These are phyloP conservation scores for Sapajus apella DNA, from an alignment of 2,113 vertebrate species.

Conservation along the genomic window DNA sequence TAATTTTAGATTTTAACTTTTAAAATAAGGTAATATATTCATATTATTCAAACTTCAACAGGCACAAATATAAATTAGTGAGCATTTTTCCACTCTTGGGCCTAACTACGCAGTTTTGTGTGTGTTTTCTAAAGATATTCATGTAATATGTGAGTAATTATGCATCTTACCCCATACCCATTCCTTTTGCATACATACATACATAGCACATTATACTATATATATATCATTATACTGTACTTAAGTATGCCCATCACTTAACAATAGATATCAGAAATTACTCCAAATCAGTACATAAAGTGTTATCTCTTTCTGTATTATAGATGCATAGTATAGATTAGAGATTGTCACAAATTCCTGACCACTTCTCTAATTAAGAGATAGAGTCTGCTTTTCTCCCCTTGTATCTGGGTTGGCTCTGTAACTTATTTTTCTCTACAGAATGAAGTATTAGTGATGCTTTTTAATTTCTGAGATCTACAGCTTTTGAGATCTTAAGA, in stretches of 20 bases:
- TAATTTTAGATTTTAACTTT: conserved; percentile 17
- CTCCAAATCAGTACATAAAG: neutral
- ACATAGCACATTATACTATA: neutral
- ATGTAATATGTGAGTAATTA: neutral
- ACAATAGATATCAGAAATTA: neutral
- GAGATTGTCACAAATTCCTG: neutral
- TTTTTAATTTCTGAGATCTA: neutral
- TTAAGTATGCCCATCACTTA: neutral
- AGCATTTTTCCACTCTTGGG: neutral
- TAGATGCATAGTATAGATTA: neutral
- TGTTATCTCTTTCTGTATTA: neutral
- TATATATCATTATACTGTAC: neutral
- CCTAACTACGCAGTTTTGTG: neutral
- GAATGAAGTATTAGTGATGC: neutral
- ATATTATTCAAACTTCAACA: conserved; percentile 2
- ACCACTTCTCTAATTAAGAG: neutral
- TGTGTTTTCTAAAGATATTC: neutral
- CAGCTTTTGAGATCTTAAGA: neutral
- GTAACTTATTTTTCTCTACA: neutral
- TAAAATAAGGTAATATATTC: conserved; percentile 1
- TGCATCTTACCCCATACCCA: too few species aligned
- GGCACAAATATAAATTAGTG: neutral
- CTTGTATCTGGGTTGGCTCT: neutral
- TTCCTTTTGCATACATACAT: too few species aligned
- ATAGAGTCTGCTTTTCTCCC: neutral